Evolutionary conservation across 2,113 vertebrate species (phyloP), one percentile per base, ranked within the genome.

Genomic region (Mastomys natalensis): DNA sequence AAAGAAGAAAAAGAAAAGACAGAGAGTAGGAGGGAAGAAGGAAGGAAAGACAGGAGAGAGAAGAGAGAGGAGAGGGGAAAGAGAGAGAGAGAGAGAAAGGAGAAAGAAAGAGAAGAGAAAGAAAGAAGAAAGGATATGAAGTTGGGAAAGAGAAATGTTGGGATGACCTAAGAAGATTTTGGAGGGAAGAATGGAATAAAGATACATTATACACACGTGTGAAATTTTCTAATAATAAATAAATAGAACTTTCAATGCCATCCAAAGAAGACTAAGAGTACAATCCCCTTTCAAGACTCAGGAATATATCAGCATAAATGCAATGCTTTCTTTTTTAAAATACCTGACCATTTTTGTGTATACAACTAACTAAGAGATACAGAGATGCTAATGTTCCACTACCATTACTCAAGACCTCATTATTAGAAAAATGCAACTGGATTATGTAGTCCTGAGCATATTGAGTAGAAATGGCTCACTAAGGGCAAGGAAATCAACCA

Each of bases 1-100:
- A 3, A 66, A 15, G 16, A 9, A 34, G 26, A 12, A 7, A 11
- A 13, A 31, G 2, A 17, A 13, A 8, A 21, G 34, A 3, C 37
- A n/a, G 51, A 55, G 3, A 55, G 19, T 43, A 5, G 1, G n/a
- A 34, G 9, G n/a, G 12, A 76, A 64, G 62, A 64, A 62, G 5
- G 2, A n/a, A 9, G 9, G 7, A 19, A 21, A 21, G 37, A 34
- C 1, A 73, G 22, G n/a, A n/a, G 43, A 2, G 3, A 5, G 7
- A 3, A 37, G 34, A 70, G 1, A n/a, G n/a, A n/a, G n/a, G n/a
- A n/a, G n/a, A n/a, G n/a, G n/a, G 6, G 0, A 37, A 3, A 10
- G 2, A 19, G 4, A 3, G 13, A 15, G 3, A 5, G 31, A 37
- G 3, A 10, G 3, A 1, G 26, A 0, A 2, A 1, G 26, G 40